These are phyloP conservation scores for Craniophora ligustri DNA, from an alignment of 2,888 invertebrate genomes.

Conservation along the genomic window DNA sequence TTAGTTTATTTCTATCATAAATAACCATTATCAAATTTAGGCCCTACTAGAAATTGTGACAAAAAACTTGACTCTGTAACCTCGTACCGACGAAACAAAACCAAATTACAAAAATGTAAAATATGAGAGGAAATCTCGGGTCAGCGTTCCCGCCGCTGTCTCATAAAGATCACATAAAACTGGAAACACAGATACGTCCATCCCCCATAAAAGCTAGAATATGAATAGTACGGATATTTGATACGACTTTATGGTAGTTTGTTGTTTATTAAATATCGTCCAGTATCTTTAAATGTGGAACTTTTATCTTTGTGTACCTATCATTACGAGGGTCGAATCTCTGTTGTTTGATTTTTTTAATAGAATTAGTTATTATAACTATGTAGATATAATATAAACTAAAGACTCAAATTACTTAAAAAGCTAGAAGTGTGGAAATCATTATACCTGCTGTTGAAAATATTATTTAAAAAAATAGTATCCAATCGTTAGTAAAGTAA, in stretches of 20 bases:
- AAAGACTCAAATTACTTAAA: too few species aligned
- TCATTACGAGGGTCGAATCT: constrained; percentile 21
- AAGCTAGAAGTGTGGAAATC: too few species aligned
- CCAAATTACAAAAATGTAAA: constrained; percentile 70
- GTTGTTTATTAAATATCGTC: constrained; percentile 72
- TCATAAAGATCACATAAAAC: constrained; percentile 81
- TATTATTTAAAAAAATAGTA: too few species aligned
- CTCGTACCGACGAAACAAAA: constrained; percentile 58
- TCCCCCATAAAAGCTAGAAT: constrained; percentile 79
- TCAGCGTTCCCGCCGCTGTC: constrained; percentile 67
- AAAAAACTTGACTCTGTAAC: constrained; percentile 9
- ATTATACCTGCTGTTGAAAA: too few species aligned
- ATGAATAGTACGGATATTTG: constrained; percentile 81
- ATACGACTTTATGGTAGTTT: constrained; percentile 71
- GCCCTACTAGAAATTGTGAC: background rate
- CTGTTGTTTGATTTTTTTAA: too few species aligned
- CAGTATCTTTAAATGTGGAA: constrained; percentile 37
- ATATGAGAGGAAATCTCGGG: constrained; percentile 62
- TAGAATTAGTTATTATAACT: too few species aligned
- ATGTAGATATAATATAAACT: too few species aligned
- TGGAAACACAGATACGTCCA: constrained; percentile 79
- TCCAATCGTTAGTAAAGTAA: too few species aligned
- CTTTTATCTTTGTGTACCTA: constrained; percentile 33
- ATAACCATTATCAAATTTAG: too few species aligned
- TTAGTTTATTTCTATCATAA: too few species aligned